Conservation (phyloP, 2,113 vertebrate genomes). For the Panthera uncia region DNA sequence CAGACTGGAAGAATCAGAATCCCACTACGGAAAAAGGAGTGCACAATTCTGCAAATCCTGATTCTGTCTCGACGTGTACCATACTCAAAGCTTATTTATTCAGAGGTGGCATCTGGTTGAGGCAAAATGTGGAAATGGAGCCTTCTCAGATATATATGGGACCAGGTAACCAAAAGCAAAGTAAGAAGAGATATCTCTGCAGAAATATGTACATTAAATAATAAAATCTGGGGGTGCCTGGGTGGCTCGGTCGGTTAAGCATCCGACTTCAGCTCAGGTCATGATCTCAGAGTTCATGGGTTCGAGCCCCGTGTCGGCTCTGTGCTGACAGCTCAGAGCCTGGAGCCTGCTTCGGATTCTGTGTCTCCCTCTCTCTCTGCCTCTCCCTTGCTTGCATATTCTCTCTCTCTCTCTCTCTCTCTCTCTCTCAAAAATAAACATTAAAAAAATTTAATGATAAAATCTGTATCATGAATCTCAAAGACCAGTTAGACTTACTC, state of each 20-base stretch:
- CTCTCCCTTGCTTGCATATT: too few species aligned
- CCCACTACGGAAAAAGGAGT: neutral
- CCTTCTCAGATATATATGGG: neutral
- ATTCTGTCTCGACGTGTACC: neutral
- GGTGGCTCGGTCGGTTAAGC: too few species aligned
- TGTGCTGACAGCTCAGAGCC: too few species aligned
- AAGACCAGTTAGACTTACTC: neutral
- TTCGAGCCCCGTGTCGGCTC: too few species aligned
- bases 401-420: too few species aligned
- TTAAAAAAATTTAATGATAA: neutral
- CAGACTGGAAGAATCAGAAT: neutral
- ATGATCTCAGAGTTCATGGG: too few species aligned
- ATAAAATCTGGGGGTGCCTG: neutral
- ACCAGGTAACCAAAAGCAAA: conserved; percentile 8
- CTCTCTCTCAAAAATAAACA: too few species aligned
- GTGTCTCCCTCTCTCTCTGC: too few species aligned
- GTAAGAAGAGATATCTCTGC: neutral
- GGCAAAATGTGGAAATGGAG: neutral
- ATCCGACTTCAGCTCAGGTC: too few species aligned
- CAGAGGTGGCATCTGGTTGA: neutral
- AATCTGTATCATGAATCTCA: neutral
- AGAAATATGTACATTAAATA: neutral
- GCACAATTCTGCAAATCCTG: neutral
- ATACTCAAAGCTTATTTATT: neutral
- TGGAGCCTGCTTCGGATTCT: too few species aligned